A percentile compares a stretch with the other conserved stretches of the same genome.
Conservation (phyloP, 2,888 invertebrate genomes). For the Tinea trinotella region DNA sequence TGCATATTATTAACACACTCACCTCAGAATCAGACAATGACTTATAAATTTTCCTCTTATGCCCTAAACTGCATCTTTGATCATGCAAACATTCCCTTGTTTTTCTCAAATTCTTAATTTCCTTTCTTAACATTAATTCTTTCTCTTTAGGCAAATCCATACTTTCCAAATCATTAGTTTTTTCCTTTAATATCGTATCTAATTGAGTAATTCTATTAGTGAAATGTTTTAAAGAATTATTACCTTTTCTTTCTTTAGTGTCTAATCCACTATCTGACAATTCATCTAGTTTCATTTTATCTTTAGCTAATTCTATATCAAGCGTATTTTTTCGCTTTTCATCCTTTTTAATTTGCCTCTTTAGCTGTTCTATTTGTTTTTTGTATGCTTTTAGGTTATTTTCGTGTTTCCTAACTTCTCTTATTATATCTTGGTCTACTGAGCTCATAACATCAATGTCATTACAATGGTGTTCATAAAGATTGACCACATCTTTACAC, state of each 20-base stretch:
- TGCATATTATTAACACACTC: too few relatives aligned
- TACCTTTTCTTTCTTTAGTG: conserved; percentile 69
- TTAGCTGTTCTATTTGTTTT: conserved; percentile 82
- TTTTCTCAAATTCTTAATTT: conserved; percentile 84
- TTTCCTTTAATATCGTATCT: conserved; percentile 79
- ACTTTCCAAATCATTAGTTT: conserved; percentile 76
- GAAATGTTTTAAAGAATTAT: conserved; percentile 74
- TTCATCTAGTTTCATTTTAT: conserved; percentile 65
- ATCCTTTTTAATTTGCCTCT: conserved; percentile 80
- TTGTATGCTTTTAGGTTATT: conserved; percentile 81
- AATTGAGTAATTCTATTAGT: conserved; percentile 78
- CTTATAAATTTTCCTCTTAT: conserved; percentile 81
- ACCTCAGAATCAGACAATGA: conserved; percentile 79
- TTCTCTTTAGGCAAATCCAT: conserved; percentile 72
- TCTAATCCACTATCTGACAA: conserved; percentile 62
- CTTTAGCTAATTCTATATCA: conserved; percentile 75
- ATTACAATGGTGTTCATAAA: conserved; percentile 46
- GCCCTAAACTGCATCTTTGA: conserved; percentile 81
- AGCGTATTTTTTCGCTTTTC: conserved; percentile 79
- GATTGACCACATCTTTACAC: conserved; percentile 42
- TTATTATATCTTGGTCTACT: conserved; percentile 68
- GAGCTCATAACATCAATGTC: conserved; percentile 62
- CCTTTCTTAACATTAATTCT: conserved; percentile 78
- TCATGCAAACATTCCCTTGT: conserved; percentile 85
- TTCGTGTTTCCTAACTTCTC: conserved; percentile 81